Conservation (phyloP, 2,888 invertebrate species). For the Cheilosia urbana region DNA sequence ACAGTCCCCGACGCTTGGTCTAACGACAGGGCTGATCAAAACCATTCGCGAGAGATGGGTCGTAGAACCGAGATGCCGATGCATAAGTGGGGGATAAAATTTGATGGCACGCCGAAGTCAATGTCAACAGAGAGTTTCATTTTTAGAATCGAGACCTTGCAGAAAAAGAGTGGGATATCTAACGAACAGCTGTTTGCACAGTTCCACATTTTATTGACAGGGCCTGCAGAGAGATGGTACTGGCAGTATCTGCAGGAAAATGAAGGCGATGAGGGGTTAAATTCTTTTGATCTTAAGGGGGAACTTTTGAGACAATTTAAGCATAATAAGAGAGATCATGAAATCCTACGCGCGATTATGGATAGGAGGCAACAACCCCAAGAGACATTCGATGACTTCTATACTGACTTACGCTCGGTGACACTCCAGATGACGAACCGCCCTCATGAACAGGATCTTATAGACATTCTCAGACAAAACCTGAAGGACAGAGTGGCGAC, state of each 20-base stretch:
- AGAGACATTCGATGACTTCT: too few relatives aligned
- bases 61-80: not conserved
- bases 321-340: not conserved
- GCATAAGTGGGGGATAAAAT: constrained; percentile 18
- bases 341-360: not conserved
- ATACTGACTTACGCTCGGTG: not conserved
- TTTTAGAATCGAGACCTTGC: constrained; percentile 2
- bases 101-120: not conserved
- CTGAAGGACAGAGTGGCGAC: not conserved
- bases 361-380: not conserved
- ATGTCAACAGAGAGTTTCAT: constrained; percentile 16
- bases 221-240: constrained; percentile 12
- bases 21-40: too few relatives aligned
- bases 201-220: constrained; percentile 5
- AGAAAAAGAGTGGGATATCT: not conserved
- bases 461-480: not conserved
- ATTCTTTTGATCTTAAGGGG: not conserved
- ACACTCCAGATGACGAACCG: not conserved
- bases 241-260: constrained; percentile 4
- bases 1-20: too few relatives aligned
- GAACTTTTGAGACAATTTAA: not conserved
- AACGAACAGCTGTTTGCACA: not conserved
- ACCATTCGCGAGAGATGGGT: not conserved
- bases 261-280: not conserved
- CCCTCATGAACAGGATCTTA: not conserved